These are phyloP conservation scores for Sesamia inferens DNA, from an alignment of 2,888 invertebrate species.

Conservation along the genomic window DNA sequence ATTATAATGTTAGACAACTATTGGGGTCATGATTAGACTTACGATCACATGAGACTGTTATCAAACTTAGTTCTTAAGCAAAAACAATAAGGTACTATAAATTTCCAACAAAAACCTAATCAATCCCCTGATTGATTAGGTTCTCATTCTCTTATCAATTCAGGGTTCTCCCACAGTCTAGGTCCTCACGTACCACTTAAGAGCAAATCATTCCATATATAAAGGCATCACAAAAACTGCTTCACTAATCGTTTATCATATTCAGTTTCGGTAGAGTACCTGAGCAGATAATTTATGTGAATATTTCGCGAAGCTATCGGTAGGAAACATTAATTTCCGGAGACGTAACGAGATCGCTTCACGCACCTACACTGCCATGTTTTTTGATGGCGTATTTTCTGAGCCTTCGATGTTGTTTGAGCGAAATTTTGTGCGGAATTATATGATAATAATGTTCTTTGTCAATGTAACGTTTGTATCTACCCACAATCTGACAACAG, in stretches of 20 bases:
- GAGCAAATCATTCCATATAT: slow-evolving; percentile 45
- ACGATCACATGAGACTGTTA: slow-evolving; percentile 5
- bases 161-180: slow-evolving; percentile 11
- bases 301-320: slow-evolving; percentile 65
- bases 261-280: slow-evolving; percentile 54
- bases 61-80: background rate
- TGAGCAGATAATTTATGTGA: slow-evolving; percentile 66
- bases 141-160: slow-evolving; percentile 1
- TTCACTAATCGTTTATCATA: slow-evolving; percentile 60
- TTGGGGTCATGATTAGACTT: background rate
- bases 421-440: slow-evolving; percentile 33
- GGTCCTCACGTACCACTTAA: slow-evolving; percentile 28
- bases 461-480: background rate
- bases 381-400: slow-evolving; percentile 57
- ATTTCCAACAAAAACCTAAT: slow-evolving; percentile 9
- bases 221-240: slow-evolving; percentile 50
- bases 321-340: slow-evolving; percentile 79
- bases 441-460: slow-evolving; percentile 8
- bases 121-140: slow-evolving; percentile 12
- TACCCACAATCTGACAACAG: background rate
- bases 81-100: slow-evolving; percentile 9
- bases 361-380: slow-evolving; percentile 64
- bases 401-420: slow-evolving; percentile 28
- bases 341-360: slow-evolving; percentile 73
- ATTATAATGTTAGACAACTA: background rate